phyloP scores from a whole-genome alignment of 1,140 invertebrate genomes.

The Drosophila azteca region DNA sequence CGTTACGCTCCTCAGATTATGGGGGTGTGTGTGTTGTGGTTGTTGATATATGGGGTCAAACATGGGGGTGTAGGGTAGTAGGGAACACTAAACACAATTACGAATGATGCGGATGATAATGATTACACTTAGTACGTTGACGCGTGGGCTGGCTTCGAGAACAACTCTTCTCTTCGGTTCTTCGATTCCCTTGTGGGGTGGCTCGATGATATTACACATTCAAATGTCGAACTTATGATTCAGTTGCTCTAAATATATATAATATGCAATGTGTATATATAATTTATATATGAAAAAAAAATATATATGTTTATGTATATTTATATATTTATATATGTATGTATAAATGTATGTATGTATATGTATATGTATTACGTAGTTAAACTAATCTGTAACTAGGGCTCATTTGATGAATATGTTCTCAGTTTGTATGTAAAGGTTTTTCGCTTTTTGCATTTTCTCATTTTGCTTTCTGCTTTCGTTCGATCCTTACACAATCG shows the following conservation, averaged over 20 bases:
- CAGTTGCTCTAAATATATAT: conserved; percentile 41
- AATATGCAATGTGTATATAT: conserved; percentile 54
- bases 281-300: conserved; percentile 57
- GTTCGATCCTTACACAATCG: conserved; percentile 34
- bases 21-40: not conserved
- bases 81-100: conserved; percentile 47
- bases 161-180: conserved; percentile 20
- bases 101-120: conserved; percentile 36
- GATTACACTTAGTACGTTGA: conserved; percentile 55
- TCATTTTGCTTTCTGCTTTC: conserved; percentile 26
- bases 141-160: conserved; percentile 49
- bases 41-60: not conserved
- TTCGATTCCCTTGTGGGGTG: conserved; percentile 9
- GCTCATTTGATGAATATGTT: conserved; percentile 81
- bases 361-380: conserved; percentile 63
- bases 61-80: conserved; percentile 3
- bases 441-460: conserved; percentile 21
- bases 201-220: conserved; percentile 52
- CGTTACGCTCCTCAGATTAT: conserved; percentile 25
- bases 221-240: conserved; percentile 57
- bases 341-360: conserved; percentile 33
- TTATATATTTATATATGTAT: conserved; percentile 68
- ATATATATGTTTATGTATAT: conserved; percentile 8
- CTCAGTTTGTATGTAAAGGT: conserved; percentile 71
- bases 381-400: conserved; percentile 81